These are phyloP conservation scores for Nasonia vitripennis DNA, from an alignment of 1,140 invertebrate genomes.

Conservation along the genomic window DNA sequence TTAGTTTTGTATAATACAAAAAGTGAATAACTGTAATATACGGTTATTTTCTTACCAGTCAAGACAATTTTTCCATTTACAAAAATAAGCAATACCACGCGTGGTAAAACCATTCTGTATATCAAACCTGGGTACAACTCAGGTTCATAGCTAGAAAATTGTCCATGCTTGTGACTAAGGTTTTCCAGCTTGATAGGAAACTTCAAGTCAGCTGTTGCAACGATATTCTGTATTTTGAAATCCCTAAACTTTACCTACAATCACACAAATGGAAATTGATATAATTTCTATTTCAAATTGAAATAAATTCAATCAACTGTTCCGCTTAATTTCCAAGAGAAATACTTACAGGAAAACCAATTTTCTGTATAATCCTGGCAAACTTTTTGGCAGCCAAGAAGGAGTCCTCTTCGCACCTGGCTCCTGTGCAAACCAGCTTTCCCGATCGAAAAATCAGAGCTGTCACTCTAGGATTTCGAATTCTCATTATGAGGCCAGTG, in stretches of 20 bases:
- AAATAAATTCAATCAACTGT: not conserved
- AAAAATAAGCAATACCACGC: constrained; percentile 97
- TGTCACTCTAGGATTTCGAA: constrained; percentile 96
- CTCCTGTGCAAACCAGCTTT: constrained; percentile 99
- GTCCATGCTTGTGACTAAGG: constrained; percentile 93
- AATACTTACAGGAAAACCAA: constrained; percentile 91
- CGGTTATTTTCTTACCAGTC: constrained; percentile 81
- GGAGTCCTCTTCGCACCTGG: constrained; percentile 96
- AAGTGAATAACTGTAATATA: constrained; percentile 7
- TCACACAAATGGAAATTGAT: constrained; percentile 59
- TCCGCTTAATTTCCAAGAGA: not conserved
- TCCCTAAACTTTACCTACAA: constrained; percentile 92
- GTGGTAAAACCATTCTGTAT: constrained; percentile 97
- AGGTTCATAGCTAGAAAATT: constrained; percentile 92
- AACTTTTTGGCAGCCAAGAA: constrained; percentile 97
- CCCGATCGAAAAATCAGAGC: constrained; percentile 98
- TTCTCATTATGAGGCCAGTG: constrained; percentile 98
- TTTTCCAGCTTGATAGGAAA: constrained; percentile 98
- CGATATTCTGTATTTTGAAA: constrained; percentile 99
- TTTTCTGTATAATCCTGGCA: constrained; percentile 97
- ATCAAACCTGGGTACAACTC: constrained; percentile 98
- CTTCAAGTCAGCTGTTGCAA: constrained; percentile 97
- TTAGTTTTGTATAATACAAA: constrained; percentile 35
- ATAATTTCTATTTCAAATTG: not conserved
- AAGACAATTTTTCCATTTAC: constrained; percentile 98